phyloP scores from a whole-genome alignment of 1,140 invertebrate species.

The Pseudoatta argentina region DNA sequence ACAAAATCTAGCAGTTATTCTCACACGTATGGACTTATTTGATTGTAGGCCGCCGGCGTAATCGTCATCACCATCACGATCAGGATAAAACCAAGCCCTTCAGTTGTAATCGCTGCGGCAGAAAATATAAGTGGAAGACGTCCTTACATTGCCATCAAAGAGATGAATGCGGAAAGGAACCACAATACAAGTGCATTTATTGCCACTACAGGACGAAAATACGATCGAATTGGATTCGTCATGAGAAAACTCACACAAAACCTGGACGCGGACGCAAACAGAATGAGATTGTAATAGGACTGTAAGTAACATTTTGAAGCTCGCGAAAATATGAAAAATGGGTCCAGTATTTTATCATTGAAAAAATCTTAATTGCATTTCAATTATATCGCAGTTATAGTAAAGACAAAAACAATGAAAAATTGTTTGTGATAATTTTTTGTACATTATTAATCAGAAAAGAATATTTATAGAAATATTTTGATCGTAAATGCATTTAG shows the following conservation, averaged over 20 bases:
- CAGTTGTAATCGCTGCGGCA: conserved; percentile 83
- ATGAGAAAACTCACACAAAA: conserved; percentile 29
- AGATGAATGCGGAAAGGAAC: conserved; percentile 85
- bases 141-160: conserved; percentile 85
- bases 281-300: not conserved
- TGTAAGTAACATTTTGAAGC: not conserved
- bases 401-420: not conserved
- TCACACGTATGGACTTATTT: conserved; percentile 46
- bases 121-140: conserved; percentile 85
- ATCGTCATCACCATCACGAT: not conserved
- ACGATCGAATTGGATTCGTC: conserved; percentile 43
- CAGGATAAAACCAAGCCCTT: conserved; percentile 36
- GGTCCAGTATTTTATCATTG: conserved; percentile 24
- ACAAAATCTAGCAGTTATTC: conserved; percentile 21
- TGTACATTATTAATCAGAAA: not conserved
- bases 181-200: conserved; percentile 78
- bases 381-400: not conserved
- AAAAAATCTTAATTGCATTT: not conserved
- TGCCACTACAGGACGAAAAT: conserved; percentile 51
- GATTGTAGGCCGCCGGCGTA: conserved; percentile 32
- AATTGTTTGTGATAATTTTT: not conserved
- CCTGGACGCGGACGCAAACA: conserved; percentile 11
- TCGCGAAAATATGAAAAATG: conserved; percentile 18
- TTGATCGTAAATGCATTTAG: too few relatives aligned
- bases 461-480: too few relatives aligned